Percentiles rank a stretch among this genome's conserved stretches.
Evolutionary conservation across 2,797 vertebrate species (phyloP).

Genomic region (Betta splendens): DNA sequence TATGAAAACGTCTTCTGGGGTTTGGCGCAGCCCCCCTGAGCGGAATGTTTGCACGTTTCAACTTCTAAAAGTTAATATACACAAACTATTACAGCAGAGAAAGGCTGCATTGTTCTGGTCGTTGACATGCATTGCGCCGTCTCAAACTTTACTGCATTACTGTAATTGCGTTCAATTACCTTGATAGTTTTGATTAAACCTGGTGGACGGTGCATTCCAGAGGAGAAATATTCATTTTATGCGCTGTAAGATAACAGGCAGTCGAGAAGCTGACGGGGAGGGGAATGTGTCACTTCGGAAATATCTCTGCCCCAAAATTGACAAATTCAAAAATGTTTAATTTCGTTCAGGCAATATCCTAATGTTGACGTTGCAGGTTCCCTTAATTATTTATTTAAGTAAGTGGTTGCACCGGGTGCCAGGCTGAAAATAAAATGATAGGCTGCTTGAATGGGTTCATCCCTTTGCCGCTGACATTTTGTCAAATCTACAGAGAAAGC

Average conservation of each 20-base stretch:
- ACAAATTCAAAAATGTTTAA: conserved; percentile 28
- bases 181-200: conserved; percentile 75
- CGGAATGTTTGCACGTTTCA: conserved; percentile 40
- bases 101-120: conserved; percentile 67
- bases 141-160: conserved; percentile 68
- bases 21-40: conserved; percentile 9
- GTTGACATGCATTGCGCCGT: conserved; percentile 50
- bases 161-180: conserved; percentile 80
- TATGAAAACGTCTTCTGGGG: conserved; percentile 10
- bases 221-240: conserved; percentile 49
- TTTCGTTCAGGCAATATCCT: conserved; percentile 20
- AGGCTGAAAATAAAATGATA: conserved; percentile 47
- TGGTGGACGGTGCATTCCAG: conserved; percentile 52
- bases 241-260: conserved; percentile 40
- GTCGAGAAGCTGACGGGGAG: conserved; percentile 12
- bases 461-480: conserved; percentile 63
- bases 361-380: conserved; percentile 22
- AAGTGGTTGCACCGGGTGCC: conserved; percentile 38
- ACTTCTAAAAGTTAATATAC: conserved; percentile 71
- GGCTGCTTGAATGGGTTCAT: conserved; percentile 54
- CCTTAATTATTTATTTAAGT: conserved; percentile 46
- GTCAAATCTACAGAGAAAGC: conserved; percentile 57
- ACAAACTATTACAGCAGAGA: conserved; percentile 70
- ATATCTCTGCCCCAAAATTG: conserved; percentile 21
- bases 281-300: conserved; percentile 28